Percentiles rank a stretch among this genome's conserved stretches.
Evolutionary conservation across 2,888 invertebrate genomes (phyloP).

Genomic region (Lumbricus terrestris): DNA sequence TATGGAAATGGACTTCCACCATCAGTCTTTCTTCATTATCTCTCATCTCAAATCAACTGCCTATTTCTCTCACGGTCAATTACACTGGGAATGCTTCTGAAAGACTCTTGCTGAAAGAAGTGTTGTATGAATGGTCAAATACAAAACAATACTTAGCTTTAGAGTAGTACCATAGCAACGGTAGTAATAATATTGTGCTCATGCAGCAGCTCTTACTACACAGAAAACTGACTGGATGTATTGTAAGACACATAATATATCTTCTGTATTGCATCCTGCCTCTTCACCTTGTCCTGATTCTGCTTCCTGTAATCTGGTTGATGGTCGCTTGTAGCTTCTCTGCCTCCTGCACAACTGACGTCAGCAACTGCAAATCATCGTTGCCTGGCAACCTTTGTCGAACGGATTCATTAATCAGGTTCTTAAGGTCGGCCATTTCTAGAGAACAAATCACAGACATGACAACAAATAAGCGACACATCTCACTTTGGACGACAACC

Average conservation of each 20-base stretch:
- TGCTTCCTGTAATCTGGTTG: constrained; percentile 80
- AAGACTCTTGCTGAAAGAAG: no score
- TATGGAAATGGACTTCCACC: no score
- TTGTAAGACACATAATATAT: no score
- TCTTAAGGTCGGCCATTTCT: constrained; percentile 71
- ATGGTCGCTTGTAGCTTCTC: constrained; percentile 89
- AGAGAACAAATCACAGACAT: constrained; percentile 14
- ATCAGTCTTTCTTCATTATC: no score
- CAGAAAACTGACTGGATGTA: neutral
- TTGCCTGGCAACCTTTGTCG: constrained; percentile 74
- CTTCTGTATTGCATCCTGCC: no score
- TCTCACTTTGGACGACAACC: no score
- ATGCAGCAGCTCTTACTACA: neutral
- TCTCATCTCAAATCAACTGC: no score
- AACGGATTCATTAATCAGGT: constrained; percentile 73
- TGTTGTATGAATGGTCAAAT: no score
- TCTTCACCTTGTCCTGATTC: constrained; percentile 73
- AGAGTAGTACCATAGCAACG: no score
- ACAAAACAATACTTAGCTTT: no score
- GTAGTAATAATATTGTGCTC: neutral
- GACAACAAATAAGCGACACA: neutral
- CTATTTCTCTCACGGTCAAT: no score
- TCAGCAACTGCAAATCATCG: constrained; percentile 64
- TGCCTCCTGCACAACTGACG: constrained; percentile 78
- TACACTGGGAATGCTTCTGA: no score